Base-by-base conservation (phyloP, 2,888 invertebrate genomes). In the Apamea anceps region DNA sequence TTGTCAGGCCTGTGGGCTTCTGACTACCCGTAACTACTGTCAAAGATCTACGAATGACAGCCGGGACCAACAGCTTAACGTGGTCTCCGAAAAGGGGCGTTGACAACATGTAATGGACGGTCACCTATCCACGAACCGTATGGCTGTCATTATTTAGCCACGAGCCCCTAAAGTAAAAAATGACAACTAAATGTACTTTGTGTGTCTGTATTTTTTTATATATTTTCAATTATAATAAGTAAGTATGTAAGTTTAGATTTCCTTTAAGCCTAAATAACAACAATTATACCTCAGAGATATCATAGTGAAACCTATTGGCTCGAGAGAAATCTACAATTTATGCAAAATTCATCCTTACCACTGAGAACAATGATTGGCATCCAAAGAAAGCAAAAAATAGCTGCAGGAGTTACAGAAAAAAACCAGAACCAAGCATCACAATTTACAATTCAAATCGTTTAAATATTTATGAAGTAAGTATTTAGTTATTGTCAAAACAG, bases 401-500 rank as follows among this genome's bases (percentile, higher is more conserved):
- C 51, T 70, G 80, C 91, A 93, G 93, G 92, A 93, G 10, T 28
- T 28, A n/a, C 15, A n/a, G 6, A 60, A 82, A 82, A 67, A 77
- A 83, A n/a, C 18, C 12, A n/a, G n/a, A 32, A 32, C 15, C 12
- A 60, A n/a, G 21, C 15, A 63, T 93, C 93, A 92, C 91, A 88
- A 87, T 86, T 87, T 93, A 92, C 91, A 89, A 88, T 87, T 87
- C 92, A 94, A 95, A 95, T 94, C 94, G 94, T 95, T 96, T 94
- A 95, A 96, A 96, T 95, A 96, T 95, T 96, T 95, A 95, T 93
- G 94, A 88, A 93, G 92, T 94, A 94, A 93, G 92, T 94, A 94
- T 96, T 95, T 96, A 93, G 92, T 93, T 95, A 95, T 96, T 96
- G 95, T 94, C 96, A 94, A 96, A 96, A 96, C 95, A 95, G 93